A percentile compares a stretch with the other conserved stretches of the same genome.
These are phyloP conservation scores for Parus major DNA, from an alignment of 2,113 vertebrate genomes.

Conservation along the genomic window DNA sequence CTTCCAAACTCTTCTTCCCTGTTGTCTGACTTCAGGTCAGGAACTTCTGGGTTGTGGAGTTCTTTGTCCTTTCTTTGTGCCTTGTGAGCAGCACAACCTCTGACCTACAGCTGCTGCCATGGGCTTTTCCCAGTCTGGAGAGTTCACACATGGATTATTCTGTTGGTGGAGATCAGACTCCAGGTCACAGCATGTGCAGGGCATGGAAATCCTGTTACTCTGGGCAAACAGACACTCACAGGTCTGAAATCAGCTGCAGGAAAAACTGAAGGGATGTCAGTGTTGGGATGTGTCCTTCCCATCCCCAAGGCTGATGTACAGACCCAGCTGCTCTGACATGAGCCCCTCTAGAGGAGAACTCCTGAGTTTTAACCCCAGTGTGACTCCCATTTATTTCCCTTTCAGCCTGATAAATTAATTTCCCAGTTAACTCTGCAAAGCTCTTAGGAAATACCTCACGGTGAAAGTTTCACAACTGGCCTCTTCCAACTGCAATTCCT, in stretches of 20 bases:
- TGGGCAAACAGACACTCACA: background rate
- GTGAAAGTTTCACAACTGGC: conserved; percentile 18
- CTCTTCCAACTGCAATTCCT: conserved; percentile 29
- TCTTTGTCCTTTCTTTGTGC: background rate
- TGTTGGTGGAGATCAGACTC: background rate
- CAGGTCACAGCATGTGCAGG: background rate
- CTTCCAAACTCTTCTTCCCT: background rate
- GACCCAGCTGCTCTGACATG: background rate
- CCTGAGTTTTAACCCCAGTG: background rate
- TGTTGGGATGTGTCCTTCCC: background rate
- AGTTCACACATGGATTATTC: background rate
- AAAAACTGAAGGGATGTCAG: background rate
- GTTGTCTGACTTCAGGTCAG: background rate
- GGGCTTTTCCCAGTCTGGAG: background rate
- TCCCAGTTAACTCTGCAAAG: background rate
- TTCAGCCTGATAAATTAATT: background rate
- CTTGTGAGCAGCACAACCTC: background rate
- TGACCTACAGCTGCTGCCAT: background rate
- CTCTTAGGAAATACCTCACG: background rate
- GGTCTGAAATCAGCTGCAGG: background rate
- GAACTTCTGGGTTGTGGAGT: background rate
- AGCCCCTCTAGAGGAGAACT: background rate
- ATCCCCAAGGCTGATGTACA: background rate
- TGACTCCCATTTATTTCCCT: background rate
- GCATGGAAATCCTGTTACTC: background rate